phyloP scores from a whole-genome alignment of 2,888 invertebrate genomes.

The Drosophila mimetica region DNA sequence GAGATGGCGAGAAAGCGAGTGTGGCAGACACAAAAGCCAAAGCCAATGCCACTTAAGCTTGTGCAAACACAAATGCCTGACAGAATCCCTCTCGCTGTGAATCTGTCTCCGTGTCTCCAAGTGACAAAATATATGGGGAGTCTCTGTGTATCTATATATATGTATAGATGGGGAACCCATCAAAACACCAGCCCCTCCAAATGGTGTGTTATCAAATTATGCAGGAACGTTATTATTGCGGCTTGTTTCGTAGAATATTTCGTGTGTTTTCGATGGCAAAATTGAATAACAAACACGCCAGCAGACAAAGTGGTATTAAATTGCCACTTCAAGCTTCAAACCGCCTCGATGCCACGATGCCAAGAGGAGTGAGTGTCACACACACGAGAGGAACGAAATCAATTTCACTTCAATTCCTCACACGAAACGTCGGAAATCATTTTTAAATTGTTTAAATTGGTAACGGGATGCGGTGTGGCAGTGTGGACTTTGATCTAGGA shows the following conservation, averaged over 20 bases:
- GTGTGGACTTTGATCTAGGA: conserved; percentile 20
- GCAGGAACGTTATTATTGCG: conserved; percentile 72
- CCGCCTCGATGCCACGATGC: no score
- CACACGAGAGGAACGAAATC: conserved; percentile 38
- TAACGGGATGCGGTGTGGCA: conserved; percentile 14
- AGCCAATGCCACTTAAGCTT: conserved; percentile 73
- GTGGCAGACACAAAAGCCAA: conserved; percentile 41
- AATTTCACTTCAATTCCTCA: conserved; percentile 36
- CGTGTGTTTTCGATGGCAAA: conserved; percentile 59
- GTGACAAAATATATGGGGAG: conserved; percentile 57
- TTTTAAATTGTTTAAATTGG: conserved; percentile 36
- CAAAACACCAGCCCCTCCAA: conserved; percentile 38
- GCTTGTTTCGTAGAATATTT: conserved; percentile 54
- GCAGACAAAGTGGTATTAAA: conserved; percentile 64
- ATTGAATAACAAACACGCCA: conserved; percentile 68
- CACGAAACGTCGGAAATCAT: conserved; percentile 33
- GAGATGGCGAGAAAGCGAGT: background rate
- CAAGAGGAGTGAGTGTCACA: no score
- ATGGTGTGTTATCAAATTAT: conserved; percentile 69
- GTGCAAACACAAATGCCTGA: conserved; percentile 64
- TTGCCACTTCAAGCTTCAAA: conserved; percentile 59
- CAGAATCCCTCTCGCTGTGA: no score
- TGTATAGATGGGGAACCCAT: conserved; percentile 40
- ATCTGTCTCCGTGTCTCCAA: conserved; percentile 14
- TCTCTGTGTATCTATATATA: no score